phyloP scores from a whole-genome alignment of 1,140 invertebrate species.

The Lysiphlebus fabarum region DNA sequence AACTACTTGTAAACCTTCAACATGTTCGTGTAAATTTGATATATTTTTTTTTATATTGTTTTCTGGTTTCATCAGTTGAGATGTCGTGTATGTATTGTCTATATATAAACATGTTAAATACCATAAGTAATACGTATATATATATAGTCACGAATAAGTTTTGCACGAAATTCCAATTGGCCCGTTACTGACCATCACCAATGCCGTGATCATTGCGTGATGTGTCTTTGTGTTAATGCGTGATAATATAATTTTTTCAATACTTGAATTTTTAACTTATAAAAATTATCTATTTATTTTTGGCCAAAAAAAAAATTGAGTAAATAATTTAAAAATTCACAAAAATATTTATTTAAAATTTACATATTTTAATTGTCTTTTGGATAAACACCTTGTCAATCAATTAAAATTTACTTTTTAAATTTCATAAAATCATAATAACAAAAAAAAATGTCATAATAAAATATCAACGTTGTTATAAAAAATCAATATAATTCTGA shows the following conservation, averaged over 20 bases:
- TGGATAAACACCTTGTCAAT: too few species aligned
- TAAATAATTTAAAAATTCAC: not conserved
- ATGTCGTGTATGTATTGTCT: not conserved
- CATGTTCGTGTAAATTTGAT: too few species aligned
- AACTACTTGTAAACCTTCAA: too few species aligned
- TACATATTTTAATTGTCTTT: too few species aligned
- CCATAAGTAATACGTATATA: not conserved
- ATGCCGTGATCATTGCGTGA: slow-evolving; percentile 21
- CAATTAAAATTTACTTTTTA: too few species aligned
- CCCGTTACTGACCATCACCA: slow-evolving; percentile 23
- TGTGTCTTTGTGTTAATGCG: slow-evolving; percentile 18
- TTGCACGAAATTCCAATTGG: slow-evolving; percentile 19
- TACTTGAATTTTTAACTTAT: too few species aligned
- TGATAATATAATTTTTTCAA: slow-evolving; percentile 4
- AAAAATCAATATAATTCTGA: too few species aligned
- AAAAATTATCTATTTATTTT: too few species aligned
- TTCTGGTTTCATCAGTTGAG: not conserved
- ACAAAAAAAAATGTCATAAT: too few species aligned
- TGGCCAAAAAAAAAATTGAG: not conserved
- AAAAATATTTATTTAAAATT: not conserved
- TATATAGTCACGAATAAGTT: not conserved
- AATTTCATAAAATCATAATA: too few species aligned
- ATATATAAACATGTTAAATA: not conserved
- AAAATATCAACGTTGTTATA: too few species aligned
- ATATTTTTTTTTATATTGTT: too few species aligned